Percentiles rank a stretch among this genome's conserved stretches.
phyloP scores from a whole-genome alignment of 2,888 invertebrate genomes.

The Caenorhabditis drosophilae region DNA sequence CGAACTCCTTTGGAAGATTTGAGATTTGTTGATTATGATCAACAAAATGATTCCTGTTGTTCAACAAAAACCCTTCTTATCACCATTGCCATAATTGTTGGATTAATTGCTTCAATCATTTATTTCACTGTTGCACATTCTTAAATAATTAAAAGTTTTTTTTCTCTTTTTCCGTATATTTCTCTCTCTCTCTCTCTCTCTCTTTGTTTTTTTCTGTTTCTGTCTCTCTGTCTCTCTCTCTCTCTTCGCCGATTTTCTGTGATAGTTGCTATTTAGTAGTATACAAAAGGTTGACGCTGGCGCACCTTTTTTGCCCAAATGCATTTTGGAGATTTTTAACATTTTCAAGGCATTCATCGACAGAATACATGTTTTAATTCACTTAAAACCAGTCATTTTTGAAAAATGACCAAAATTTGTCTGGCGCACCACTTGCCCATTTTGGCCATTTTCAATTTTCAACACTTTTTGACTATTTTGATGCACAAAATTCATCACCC shows the following conservation, averaged over 20 bases:
- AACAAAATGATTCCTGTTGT: conserved; percentile 20
- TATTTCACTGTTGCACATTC: conserved; percentile 35
- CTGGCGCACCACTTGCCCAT: background rate
- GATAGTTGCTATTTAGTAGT: no score
- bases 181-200: no score
- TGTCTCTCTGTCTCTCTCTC: no score
- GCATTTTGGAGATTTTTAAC: background rate
- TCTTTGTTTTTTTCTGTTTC: no score
- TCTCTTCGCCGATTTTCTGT: no score
- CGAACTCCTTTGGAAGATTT: conserved; percentile 42
- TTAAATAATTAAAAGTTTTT: conserved; percentile 3
- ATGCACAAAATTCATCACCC: no score
- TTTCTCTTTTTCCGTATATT: background rate
- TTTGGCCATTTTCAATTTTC: background rate
- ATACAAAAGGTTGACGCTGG: background rate
- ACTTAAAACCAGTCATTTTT: background rate
- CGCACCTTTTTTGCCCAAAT: background rate
- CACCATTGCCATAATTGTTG: conserved; percentile 30
- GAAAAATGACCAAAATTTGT: background rate
- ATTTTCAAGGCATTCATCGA: background rate
- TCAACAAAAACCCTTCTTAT: conserved; percentile 31
- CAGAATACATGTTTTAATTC: background rate
- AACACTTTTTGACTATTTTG: background rate
- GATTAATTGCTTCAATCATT: conserved; percentile 27
- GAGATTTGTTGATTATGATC: conserved; percentile 13